These are phyloP conservation scores for Agriopis marginaria DNA, from an alignment of 2,888 invertebrate species.

Conservation along the genomic window DNA sequence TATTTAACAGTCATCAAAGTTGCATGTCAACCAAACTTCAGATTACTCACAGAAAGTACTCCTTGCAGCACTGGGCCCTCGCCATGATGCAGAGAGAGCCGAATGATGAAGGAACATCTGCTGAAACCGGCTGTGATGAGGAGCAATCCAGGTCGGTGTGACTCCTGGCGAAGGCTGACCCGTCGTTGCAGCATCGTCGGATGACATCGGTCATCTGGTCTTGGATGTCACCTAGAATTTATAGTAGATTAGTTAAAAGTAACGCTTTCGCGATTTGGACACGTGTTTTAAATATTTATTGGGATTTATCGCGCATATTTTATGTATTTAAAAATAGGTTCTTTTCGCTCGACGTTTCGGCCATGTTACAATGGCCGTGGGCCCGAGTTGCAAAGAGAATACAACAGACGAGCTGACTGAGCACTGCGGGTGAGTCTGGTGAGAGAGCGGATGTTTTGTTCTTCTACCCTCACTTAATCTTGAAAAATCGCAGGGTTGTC, in stretches of 20 bases:
- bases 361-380: too few species aligned
- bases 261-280: too few species aligned
- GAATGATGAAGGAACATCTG: constrained; percentile 59
- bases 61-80: constrained; percentile 74
- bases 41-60: constrained; percentile 70
- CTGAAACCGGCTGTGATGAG: constrained; percentile 53
- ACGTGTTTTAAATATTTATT: too few species aligned
- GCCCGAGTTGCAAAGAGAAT: too few species aligned
- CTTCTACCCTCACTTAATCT: too few species aligned
- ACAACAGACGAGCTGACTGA: too few species aligned
- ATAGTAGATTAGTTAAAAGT: neutral
- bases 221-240: constrained; percentile 60
- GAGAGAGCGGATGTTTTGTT: too few species aligned
- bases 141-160: constrained; percentile 65
- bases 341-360: too few species aligned
- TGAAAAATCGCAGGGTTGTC: too few species aligned
- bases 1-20: neutral
- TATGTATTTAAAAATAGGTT: too few species aligned
- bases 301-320: too few species aligned
- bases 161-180: constrained; percentile 65
- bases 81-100: constrained; percentile 67
- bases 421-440: too few species aligned
- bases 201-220: constrained; percentile 70
- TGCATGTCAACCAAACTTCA: neutral
- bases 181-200: constrained; percentile 73